A percentile compares a stretch with the other conserved stretches of the same genome.
phyloP scores from a whole-genome alignment of 2,797 vertebrate species.

The Pseudomugil tenellus region DNA sequence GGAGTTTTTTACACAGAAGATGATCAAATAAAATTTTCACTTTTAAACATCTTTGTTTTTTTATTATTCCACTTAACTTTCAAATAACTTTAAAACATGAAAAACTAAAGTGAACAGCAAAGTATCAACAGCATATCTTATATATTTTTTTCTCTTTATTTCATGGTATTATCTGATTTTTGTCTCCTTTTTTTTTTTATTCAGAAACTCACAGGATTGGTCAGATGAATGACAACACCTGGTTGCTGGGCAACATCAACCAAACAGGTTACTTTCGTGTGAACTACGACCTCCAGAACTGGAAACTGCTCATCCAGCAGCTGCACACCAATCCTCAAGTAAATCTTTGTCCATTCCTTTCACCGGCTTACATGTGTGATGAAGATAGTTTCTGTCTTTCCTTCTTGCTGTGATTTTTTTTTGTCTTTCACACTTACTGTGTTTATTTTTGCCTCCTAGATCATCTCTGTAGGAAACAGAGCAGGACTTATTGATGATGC shows the following conservation, averaged over 20 bases:
- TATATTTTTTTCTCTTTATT: not conserved
- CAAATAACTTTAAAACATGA: not conserved
- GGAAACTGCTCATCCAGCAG: constrained; percentile 93
- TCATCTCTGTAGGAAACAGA: constrained; percentile 95
- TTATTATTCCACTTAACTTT: not conserved
- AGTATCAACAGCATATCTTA: constrained; percentile 13
- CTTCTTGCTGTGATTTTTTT: no score
- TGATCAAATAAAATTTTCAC: no score
- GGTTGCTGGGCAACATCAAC: constrained; percentile 97
- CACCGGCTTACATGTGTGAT: not conserved
- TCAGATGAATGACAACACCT: constrained; percentile 85
- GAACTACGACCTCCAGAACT: constrained; percentile 97
- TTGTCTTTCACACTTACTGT: constrained; percentile 36
- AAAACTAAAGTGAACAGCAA: not conserved
- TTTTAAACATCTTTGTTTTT: no score
- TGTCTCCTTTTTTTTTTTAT: constrained; percentile 11
- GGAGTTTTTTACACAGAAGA: no score
- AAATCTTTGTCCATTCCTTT: constrained; percentile 9
- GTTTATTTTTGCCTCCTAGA: constrained; percentile 68
- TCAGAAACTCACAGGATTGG: constrained; percentile 89
- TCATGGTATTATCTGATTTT: no score
- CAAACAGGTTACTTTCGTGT: constrained; percentile 98
- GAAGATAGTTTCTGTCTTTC: constrained; percentile 11
- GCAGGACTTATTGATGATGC: constrained; percentile 96
- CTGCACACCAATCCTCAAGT: constrained; percentile 91